Conservation (phyloP, 2,797 vertebrate genomes). For the Aplochiton taeniatus region DNA sequence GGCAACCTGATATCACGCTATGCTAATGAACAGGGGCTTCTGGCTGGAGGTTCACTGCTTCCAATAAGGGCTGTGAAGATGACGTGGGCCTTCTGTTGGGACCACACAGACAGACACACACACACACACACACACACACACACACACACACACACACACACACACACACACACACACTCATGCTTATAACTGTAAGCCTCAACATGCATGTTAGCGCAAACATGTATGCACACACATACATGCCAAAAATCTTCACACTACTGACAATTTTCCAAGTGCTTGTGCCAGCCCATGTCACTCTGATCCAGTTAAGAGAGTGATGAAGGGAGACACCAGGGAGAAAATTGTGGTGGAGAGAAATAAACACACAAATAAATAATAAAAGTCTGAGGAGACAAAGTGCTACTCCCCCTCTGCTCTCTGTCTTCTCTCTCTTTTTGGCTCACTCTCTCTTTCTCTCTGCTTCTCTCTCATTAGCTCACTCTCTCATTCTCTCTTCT, state of each 20-base stretch:
- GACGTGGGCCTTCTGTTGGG: slow-evolving; percentile 22
- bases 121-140: slow-evolving; percentile 5
- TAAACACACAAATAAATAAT: slow-evolving; percentile 51
- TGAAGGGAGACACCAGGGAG: neutral
- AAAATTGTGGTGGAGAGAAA: slow-evolving; percentile 2
- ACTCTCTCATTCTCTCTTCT: neutral
- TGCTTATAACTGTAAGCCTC: too few relatives aligned
- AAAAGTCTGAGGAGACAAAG: slow-evolving; percentile 58
- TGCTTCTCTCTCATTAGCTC: neutral
- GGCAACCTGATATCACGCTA: slow-evolving; percentile 22
- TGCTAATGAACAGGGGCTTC: neutral
- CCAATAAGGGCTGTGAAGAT: neutral
- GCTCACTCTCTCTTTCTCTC: neutral
- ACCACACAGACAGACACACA: slow-evolving; percentile 15
- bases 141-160: neutral
- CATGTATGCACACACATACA: too few relatives aligned
- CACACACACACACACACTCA: neutral
- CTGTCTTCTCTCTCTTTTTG: too few relatives aligned
- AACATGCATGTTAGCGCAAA: too few relatives aligned
- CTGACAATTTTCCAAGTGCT: slow-evolving; percentile 2
- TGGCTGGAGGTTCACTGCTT: slow-evolving; percentile 27
- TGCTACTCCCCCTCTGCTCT: slow-evolving; percentile 57
- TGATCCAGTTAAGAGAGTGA: slow-evolving; percentile 31
- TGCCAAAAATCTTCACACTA: too few relatives aligned
- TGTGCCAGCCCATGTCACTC: slow-evolving; percentile 14